Evolutionary conservation across 2,797 vertebrate species (phyloP).

Genomic region (Cichlasoma orientale): DNA sequence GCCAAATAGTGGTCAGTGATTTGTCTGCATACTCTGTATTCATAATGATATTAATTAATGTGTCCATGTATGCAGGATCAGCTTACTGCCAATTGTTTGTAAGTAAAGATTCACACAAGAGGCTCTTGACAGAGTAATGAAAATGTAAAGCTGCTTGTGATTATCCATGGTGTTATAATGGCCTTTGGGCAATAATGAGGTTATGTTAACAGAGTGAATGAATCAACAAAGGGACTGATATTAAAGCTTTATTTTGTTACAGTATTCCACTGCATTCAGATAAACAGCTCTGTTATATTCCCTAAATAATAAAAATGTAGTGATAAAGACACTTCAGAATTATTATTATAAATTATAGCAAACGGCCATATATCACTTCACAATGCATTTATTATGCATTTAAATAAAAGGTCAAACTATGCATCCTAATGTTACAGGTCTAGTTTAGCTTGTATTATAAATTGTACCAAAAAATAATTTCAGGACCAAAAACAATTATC

Average conservation of each 20-base stretch:
- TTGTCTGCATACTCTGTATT: background rate
- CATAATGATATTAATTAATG: conserved; percentile 23
- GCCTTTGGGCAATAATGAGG: conserved; percentile 16
- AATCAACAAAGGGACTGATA: background rate
- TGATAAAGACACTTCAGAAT: background rate
- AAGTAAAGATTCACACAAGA: conserved; percentile 30
- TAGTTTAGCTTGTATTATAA: background rate
- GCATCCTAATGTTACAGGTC: background rate
- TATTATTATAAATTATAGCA: background rate
- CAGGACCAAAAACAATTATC: too few species aligned
- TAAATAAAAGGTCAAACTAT: background rate
- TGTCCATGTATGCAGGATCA: conserved; percentile 8
- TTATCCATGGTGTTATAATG: conserved; percentile 30
- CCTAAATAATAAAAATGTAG: background rate
- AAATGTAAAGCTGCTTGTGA: conserved; percentile 52
- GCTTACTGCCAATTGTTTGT: conserved; percentile 21
- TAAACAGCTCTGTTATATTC: background rate
- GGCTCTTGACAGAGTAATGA: conserved; percentile 44
- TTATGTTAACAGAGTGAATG: conserved; percentile 18
- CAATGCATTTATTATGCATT: background rate
- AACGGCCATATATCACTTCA: background rate
- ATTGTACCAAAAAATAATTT: too few species aligned
- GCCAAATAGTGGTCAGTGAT: background rate
- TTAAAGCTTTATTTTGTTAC: background rate
- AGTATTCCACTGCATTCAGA: background rate